Base-by-base conservation (phyloP, 2,113 vertebrate species). In the Smithornis capensis region DNA sequence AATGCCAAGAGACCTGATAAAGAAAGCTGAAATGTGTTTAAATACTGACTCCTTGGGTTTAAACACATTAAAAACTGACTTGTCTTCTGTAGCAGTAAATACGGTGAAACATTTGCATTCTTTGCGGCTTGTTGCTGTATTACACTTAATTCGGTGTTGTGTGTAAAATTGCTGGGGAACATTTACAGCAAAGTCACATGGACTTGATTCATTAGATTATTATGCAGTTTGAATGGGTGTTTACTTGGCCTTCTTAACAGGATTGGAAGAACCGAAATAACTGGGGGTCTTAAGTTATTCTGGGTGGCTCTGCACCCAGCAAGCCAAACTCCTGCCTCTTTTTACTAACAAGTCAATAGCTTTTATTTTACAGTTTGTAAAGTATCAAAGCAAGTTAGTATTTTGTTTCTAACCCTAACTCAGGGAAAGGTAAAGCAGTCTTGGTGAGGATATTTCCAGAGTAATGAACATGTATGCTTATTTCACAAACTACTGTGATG, bases 231-330 rank as follows among this genome's bases (percentile, higher is more conserved):
- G 67, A 87, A 83, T 80, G 57, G 35, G 56, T 91, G 63, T 88
- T 95, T 94, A 42, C 80, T 90, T 93, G 74, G 64, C 52, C 47
- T 38, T 63, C 4, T 71, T 92, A 92, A 90, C 52, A 92, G 79
- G 49, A 83, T 38, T 93, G 83, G 65, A 83, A 85, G 63, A 82
- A 35, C 50, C 65, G 67, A 91, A 87, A 93, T 80, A 73, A 60
- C 74, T 82, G 0, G 3, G 40, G 27, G 31, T 89, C 73, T 90
- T 37, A 83, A 83, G 19, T 86, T 89, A n/a, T 14, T 62, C n/a
- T 27, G 67, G 25, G 14, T 63, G 15, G 27, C 50, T 90, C 33
- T 47, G 18, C 10, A 6, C 18, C 13, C 38, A 81, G 60, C 53
- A 70, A 81, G 50, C 38, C 50, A 90, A 42, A 86, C 14, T 88